Conservation (phyloP, 2,113 vertebrate species). For the Triplophysa siluroides region DNA sequence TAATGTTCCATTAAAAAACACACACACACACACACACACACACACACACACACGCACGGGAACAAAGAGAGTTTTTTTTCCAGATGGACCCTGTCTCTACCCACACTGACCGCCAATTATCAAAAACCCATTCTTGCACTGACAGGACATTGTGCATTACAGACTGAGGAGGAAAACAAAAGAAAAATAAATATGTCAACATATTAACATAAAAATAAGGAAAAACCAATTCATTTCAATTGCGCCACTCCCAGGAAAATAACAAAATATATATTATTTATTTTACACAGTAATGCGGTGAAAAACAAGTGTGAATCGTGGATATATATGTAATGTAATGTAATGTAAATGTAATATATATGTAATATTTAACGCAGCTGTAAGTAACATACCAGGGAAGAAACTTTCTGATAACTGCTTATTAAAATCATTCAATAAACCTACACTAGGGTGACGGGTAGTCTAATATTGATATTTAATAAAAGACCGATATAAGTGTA, state of each 20-base stretch:
- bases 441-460: constrained; percentile 44
- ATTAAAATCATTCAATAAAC: constrained; percentile 60
- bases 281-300: background rate
- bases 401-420: too few relatives aligned
- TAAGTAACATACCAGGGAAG: constrained; percentile 21
- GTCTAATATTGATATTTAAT: constrained; percentile 63
- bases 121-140: constrained; percentile 19
- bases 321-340: too few relatives aligned
- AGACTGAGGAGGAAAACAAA: background rate
- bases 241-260: background rate
- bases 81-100: constrained; percentile 12
- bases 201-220: background rate
- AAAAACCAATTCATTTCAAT: background rate
- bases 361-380: background rate
- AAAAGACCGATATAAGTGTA: constrained; percentile 61
- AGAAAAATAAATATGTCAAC: constrained; percentile 9
- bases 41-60: background rate
- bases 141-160: constrained; percentile 24
- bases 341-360: too few relatives aligned
- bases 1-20: constrained; percentile 53
- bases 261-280: background rate
- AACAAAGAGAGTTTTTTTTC: constrained; percentile 46
- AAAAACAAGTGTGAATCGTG: background rate
- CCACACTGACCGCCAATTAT: constrained; percentile 29
- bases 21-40: constrained; percentile 4